phyloP scores from a whole-genome alignment of 2,888 invertebrate species.

The Chironomus tentans region DNA sequence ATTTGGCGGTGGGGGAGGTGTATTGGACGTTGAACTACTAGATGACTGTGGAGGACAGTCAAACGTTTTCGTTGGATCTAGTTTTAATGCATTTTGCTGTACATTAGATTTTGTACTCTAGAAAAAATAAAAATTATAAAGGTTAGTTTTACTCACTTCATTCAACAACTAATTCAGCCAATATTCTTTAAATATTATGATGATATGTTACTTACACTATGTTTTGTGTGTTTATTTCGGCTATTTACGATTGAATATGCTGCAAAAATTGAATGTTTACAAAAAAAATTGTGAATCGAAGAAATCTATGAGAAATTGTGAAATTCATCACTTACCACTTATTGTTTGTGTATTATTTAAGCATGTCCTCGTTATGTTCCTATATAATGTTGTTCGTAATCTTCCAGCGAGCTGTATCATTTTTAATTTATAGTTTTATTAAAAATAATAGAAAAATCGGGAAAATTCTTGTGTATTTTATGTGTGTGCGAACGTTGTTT shows the following conservation, averaged over 20 bases:
- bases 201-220: neutral
- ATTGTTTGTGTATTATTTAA: neutral
- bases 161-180: neutral
- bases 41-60: neutral
- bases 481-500: too few species aligned
- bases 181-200: neutral
- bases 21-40: too few species aligned
- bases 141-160: too few species aligned
- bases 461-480: too few species aligned
- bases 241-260: neutral
- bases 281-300: neutral
- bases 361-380: neutral
- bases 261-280: slow-evolving; percentile 3
- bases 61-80: neutral
- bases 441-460: neutral
- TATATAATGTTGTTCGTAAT: neutral
- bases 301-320: neutral
- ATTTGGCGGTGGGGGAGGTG: neutral
- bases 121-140: neutral
- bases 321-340: slow-evolving; percentile 10
- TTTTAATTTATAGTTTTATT: neutral
- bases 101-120: neutral
- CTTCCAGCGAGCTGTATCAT: neutral
- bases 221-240: neutral
- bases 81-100: neutral